Evolutionary conservation across 2,888 invertebrate species (phyloP).

Genomic region (Harpalus rufipes): DNA sequence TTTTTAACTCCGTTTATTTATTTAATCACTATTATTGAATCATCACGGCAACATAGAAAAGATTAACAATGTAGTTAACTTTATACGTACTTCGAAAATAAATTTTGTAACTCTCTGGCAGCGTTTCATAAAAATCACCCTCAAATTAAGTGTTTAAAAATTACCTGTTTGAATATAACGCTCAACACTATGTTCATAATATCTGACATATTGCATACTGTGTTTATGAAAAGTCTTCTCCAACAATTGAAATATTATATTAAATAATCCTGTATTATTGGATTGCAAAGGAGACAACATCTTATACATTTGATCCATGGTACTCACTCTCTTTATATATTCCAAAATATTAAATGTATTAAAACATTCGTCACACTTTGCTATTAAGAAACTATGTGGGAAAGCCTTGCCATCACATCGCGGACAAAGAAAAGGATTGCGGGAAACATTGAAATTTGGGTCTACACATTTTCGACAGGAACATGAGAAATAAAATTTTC

Average conservation of each 20-base stretch:
- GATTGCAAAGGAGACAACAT: neutral
- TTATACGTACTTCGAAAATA: neutral
- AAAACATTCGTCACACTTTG: neutral
- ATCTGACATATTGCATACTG: neutral
- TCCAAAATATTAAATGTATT: neutral
- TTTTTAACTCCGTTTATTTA: no score
- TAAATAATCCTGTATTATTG: neutral
- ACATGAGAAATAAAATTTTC: neutral
- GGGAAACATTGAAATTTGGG: neutral
- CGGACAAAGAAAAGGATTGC: neutral
- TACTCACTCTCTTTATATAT: neutral
- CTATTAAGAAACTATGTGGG: neutral
- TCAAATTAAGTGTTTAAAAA: neutral
- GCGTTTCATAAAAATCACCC: neutral
- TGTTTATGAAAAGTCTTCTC: neutral
- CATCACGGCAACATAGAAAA: no score
- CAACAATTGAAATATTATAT: neutral
- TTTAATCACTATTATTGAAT: no score
- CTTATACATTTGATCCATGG: neutral
- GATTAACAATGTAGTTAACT: no score
- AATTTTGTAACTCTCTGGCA: neutral
- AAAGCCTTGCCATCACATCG: slow-evolving; percentile 1
- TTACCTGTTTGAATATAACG: slow-evolving; percentile 7
- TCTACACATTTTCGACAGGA: neutral
- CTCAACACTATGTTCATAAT: neutral